Evolutionary conservation across 1,140 invertebrate genomes (phyloP), one percentile per base, ranked within the genome.

Genomic region (Yoshiicerus persimilis): DNA sequence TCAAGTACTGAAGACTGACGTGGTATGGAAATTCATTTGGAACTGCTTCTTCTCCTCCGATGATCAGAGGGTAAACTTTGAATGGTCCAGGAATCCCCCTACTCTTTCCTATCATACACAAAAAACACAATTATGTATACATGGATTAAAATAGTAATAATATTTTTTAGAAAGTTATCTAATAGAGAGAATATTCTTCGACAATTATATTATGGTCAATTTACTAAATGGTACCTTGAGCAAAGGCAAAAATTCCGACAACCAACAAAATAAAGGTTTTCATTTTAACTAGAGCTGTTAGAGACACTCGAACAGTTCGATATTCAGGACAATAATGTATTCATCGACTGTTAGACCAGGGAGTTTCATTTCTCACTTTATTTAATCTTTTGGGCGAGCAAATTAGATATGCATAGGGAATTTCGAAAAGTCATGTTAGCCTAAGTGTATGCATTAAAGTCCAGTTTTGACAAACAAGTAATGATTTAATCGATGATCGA

Each of bases 1-100:
- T 83, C 5, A 36, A 23, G 23, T 85, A 88, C 16, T 85, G 87
- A 20, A 88, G n/a, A 85, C 80, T 88, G n/a, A 88, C 70, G 4
- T 84, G 80, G 25, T 88, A 88, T 11, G 87, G 87, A 32, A 88
- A 75, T 47, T 88, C 87, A 88, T 85, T 85, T 75, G 20, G 20
- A 0, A 25, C 62, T 25, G 47, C 87, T 34, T 39, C 47, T 20
- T 56, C 47, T n/a, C 87, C 87, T 56, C 87, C 87, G 9, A 88
- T 13, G 8, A 84, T n/a, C 11, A 20, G 11, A 9, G 83, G 83
- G 16, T 20, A 84, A 23, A 10, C 5, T 16, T 34, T 41, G 25
- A 84, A 84, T 16, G 83, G 83, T 47, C 83, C 83, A 13, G 38
- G 23, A 11, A 84, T 34, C 13, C 83, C 75, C 38, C 32, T 34